Evolutionary conservation across 2,888 invertebrate genomes (phyloP).

Genomic region (Acleris literana): DNA sequence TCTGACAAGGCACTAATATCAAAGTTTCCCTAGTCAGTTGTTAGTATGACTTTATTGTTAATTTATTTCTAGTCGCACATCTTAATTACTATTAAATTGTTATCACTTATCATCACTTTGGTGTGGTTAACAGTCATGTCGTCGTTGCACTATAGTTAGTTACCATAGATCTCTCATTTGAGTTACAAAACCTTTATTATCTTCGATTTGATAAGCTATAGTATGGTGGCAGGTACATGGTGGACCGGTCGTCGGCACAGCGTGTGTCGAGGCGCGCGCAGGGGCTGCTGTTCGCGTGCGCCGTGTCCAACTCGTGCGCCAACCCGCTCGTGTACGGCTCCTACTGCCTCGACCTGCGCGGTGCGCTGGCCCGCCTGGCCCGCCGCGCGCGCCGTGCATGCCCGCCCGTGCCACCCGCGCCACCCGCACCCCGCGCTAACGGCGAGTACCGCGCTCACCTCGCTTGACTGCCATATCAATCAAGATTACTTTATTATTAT

Average conservation of each 20-base stretch:
- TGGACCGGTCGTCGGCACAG: slow-evolving; percentile 86
- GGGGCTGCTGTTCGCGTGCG: slow-evolving; percentile 90
- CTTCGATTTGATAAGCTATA: no score
- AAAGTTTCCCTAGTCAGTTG: no score
- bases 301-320: slow-evolving; percentile 92
- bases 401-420: slow-evolving; percentile 60
- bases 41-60: no score
- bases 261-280: slow-evolving; percentile 86
- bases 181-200: no score
- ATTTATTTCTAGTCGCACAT: no score
- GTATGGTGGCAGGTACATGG: slow-evolving; percentile 84
- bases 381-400: slow-evolving; percentile 50
- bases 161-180: background rate
- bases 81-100: no score
- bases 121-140: no score
- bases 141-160: no score
- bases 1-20: no score
- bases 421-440: slow-evolving; percentile 58
- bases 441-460: slow-evolving; percentile 39
- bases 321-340: slow-evolving; percentile 92
- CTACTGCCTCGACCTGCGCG: slow-evolving; percentile 77
- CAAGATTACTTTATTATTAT: background rate
- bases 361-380: slow-evolving; percentile 29
- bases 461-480: no score
- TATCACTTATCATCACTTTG: no score